Evolutionary conservation across 2,888 invertebrate genomes (phyloP), one percentile per base, ranked within the genome.

Genomic region (Cantharis rustica): DNA sequence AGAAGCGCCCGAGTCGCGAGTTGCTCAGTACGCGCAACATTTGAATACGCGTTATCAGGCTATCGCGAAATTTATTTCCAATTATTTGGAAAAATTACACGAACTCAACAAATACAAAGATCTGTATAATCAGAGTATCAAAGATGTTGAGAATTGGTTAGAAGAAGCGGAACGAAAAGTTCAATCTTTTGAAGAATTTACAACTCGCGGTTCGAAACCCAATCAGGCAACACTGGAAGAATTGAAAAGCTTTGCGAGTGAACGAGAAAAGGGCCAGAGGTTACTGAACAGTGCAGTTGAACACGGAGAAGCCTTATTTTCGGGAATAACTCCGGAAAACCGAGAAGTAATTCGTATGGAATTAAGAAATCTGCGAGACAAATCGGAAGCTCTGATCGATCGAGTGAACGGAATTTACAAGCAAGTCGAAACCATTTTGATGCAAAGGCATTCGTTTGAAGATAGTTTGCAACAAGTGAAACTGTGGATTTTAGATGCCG

Each of bases 391-490:
- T 69, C 92, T 97, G 68, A 92, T 95, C 5, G 96, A 96, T 86
- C 93, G 94, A 86, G 93, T 96, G 0, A 96, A 95, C 86, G 93
- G 93, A 15, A 92, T 96, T 1, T 93, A 96, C 81, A 96, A 97
- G 86, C 94, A 94, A 83, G 94, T 97, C 16, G 98, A 98, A 89
- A 95, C 94, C 0, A 94, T 95, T 61, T 91, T 98, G 79, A 94
- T 97, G 86, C 96, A 97, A 83, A 92, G 97, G 87, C 95, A 96
- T 3, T 96, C 97, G 1, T 96, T 98, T 86, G 97, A 98, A 86
- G 97, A 98, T 83, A 96, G 96, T 79, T 95, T 95, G 82, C 93
- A 93, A 68, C 96, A 97, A 90, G 93, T 97, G 9, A 93, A 94
- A 81, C 93, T 94, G 85, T 98, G 98, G 95, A 91, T 98, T 26